phyloP scores from a whole-genome alignment of 2,797 vertebrate species.

The Channallabes apus region DNA sequence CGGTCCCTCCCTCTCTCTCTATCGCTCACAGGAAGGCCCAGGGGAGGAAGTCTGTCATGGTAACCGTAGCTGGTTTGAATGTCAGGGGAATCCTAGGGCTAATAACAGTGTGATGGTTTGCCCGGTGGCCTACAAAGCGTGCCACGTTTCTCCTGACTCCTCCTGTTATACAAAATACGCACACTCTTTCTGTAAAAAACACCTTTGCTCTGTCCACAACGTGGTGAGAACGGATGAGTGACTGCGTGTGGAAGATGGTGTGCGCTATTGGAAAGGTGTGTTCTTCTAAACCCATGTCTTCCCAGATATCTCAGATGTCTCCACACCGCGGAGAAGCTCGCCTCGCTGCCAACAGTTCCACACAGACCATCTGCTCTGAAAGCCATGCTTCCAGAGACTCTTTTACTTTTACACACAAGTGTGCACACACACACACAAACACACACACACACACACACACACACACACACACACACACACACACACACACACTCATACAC shows the following conservation, averaged over 20 bases:
- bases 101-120: slow-evolving; percentile 37
- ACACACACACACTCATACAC: slow-evolving; percentile 21
- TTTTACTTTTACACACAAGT: not conserved
- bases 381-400: slow-evolving; percentile 49
- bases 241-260: not conserved
- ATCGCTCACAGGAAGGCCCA: slow-evolving; percentile 56
- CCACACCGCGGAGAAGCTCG: slow-evolving; percentile 25
- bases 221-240: not conserved
- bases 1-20: not conserved
- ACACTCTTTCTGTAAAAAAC: not conserved
- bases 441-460: not conserved
- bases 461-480: slow-evolving; percentile 23
- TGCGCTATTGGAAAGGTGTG: slow-evolving; percentile 27
- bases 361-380: slow-evolving; percentile 51
- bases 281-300: slow-evolving; percentile 28
- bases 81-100: slow-evolving; percentile 66
- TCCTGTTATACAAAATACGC: not conserved
- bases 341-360: slow-evolving; percentile 43
- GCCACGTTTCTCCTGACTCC: slow-evolving; percentile 65
- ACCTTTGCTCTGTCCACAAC: not conserved
- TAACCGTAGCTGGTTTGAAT: slow-evolving; percentile 64
- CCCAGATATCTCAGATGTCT: slow-evolving; percentile 27
- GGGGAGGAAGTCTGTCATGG: slow-evolving; percentile 60
- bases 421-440: no score
- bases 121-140: slow-evolving; percentile 57